Evolutionary conservation across 2,113 vertebrate genomes (phyloP), one percentile per base, ranked within the genome.

Genomic region (Lynx canadensis): DNA sequence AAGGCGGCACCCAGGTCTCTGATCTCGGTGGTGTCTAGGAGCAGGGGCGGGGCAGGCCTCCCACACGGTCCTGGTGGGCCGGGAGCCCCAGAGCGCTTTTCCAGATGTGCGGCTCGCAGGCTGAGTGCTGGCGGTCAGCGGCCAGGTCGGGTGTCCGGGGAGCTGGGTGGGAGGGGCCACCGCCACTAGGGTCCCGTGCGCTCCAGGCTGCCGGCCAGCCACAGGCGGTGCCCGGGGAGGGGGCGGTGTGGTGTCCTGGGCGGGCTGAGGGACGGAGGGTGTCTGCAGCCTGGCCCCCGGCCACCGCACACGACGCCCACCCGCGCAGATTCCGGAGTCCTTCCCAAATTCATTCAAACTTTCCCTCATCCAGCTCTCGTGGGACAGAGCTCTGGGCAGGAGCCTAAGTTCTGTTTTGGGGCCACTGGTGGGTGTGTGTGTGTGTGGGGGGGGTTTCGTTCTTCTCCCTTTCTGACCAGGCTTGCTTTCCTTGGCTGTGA

Each of bases 171-270:
- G 80, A 33, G n/a, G 73, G 48, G 23, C 36, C 29, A 7, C 38
- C 65, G 4, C 27, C 29, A 1, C 45, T 1, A 1, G 57, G 15
- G 23, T 79, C 36, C 36, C 1, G 0, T 1, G 14, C 29, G 14
- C 60, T 29, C 21, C 55, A 25, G 63, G 48, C 38, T 79, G 68
- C 68, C 78, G 4, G 11, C 45, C 36, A 8, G 57, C 33, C 31
- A 14, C 0, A 2, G 29, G 29, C 3, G 4, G 63, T 41, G 74
- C 68, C 86, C 74, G 3, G 80, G 95, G 12, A 14, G 0, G 12
- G 7, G 21, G 41, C 66, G 60, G 50, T 5, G 31, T 8, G 23
- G 31, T 48, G 33, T 38, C 60, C 8, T 1, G 41, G 27, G 52
- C 89, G 0, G 19, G 19, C 48, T 14, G 18, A 55, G 19, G 31